These are phyloP conservation scores for Branchellion lobata DNA, from an alignment of 2,888 invertebrate genomes.

Conservation along the genomic window DNA sequence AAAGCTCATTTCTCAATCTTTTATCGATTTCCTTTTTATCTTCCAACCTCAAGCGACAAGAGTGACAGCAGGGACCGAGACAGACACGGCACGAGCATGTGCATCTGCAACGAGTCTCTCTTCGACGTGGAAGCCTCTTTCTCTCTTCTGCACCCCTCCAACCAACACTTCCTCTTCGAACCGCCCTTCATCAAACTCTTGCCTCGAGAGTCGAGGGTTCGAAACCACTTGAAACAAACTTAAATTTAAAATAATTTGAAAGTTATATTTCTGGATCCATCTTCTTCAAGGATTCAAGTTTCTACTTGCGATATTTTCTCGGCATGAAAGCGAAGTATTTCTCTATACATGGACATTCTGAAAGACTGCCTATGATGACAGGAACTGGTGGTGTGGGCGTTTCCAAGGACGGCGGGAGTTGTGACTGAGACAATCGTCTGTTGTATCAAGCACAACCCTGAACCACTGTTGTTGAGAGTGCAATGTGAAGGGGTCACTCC, in stretches of 20 bases:
- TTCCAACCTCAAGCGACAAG: too few species aligned
- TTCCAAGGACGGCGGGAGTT: conserved; percentile 59
- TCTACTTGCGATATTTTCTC: too few species aligned
- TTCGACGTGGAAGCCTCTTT: conserved; percentile 61
- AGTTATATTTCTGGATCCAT: too few species aligned
- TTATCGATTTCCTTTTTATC: too few species aligned
- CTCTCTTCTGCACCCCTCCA: conserved; percentile 61
- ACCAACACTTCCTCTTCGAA: conserved; percentile 61
- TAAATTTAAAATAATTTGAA: neutral
- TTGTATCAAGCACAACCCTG: conserved; percentile 63
- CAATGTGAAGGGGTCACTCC: conserved; percentile 61
- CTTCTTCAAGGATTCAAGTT: too few species aligned
- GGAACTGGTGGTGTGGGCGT: conserved; percentile 61
- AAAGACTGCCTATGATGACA: conserved; percentile 46
- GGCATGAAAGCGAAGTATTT: too few species aligned
- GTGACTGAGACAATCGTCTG: conserved; percentile 62
- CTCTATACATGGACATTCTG: too few species aligned
- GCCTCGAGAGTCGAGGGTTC: conserved; percentile 58
- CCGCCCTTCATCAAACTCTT: conserved; percentile 61
- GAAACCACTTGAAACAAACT: neutral
- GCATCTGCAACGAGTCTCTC: conserved; percentile 61
- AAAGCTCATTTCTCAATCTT: too few species aligned
- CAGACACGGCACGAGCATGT: conserved; percentile 57
- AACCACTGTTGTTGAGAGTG: conserved; percentile 61
- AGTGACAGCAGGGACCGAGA: neutral